Conservation (phyloP, 2,113 vertebrate species). For the Castor canadensis region DNA sequence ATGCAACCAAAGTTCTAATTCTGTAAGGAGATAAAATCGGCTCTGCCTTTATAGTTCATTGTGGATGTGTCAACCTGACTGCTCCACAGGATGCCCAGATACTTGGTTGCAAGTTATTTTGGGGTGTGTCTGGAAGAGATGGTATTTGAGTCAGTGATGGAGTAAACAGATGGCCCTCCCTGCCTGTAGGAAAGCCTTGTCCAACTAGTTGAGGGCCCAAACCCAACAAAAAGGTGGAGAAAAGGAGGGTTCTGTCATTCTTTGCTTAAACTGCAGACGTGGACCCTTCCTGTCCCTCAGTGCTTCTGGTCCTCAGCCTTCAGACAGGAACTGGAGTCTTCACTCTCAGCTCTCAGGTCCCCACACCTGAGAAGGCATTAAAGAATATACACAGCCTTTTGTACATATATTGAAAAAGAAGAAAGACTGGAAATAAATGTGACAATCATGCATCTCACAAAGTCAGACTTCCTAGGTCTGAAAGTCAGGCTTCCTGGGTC, state of each 20-base stretch:
- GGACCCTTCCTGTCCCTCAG: background rate
- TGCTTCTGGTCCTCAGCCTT: background rate
- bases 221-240: background rate
- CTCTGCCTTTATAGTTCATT: background rate
- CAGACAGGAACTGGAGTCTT: background rate
- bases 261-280: background rate
- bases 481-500: background rate
- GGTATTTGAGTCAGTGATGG: background rate
- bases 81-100: background rate
- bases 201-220: background rate
- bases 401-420: no score
- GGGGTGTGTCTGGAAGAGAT: background rate
- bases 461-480: no score
- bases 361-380: background rate
- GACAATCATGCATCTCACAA: no score
- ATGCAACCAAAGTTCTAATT: conserved; percentile 20
- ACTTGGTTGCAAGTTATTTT: background rate
- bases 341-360: background rate
- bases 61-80: background rate
- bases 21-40: background rate
- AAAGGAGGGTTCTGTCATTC: background rate
- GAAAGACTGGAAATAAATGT: no score
- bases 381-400: no score
- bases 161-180: background rate
- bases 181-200: no score